These are phyloP conservation scores for Oceanodroma tethys DNA, from an alignment of 2,113 vertebrate species.

Conservation along the genomic window DNA sequence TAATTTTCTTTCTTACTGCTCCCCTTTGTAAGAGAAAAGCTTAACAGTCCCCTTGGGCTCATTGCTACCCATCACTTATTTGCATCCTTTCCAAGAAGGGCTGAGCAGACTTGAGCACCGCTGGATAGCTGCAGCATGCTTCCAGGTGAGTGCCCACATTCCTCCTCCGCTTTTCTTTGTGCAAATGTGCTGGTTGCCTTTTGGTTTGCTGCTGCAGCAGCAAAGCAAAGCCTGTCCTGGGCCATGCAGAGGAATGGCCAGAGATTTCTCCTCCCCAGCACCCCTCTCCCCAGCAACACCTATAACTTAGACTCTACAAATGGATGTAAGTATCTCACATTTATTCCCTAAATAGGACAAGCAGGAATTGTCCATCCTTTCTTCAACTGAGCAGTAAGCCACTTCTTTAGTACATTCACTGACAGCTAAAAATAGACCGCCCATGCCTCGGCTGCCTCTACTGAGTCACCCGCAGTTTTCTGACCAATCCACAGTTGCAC, in stretches of 20 bases:
- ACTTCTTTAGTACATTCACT: constrained; percentile 51
- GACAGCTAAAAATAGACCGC: constrained; percentile 39
- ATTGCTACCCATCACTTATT: not conserved
- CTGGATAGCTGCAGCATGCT: not conserved
- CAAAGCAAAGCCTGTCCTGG: not conserved
- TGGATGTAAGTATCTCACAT: constrained; percentile 8
- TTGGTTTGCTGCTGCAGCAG: not conserved
- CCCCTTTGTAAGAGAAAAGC: not conserved
- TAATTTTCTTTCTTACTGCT: not conserved
- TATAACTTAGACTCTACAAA: not conserved
- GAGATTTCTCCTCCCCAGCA: not conserved
- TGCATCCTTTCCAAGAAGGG: not conserved
- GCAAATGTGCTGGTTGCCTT: not conserved
- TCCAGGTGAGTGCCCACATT: not conserved
- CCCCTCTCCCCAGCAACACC: not conserved
- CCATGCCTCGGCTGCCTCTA: not conserved
- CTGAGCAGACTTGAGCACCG: not conserved
- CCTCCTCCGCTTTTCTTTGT: not conserved
- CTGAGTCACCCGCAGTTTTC: constrained; percentile 31
- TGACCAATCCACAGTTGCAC: not conserved
- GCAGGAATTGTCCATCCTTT: constrained; percentile 27
- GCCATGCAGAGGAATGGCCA: not conserved
- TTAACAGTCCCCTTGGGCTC: not conserved
- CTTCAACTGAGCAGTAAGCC: constrained; percentile 48
- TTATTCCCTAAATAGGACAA: constrained; percentile 64